phyloP scores from a whole-genome alignment of 2,888 invertebrate species.

The Vesta saturnalis region DNA sequence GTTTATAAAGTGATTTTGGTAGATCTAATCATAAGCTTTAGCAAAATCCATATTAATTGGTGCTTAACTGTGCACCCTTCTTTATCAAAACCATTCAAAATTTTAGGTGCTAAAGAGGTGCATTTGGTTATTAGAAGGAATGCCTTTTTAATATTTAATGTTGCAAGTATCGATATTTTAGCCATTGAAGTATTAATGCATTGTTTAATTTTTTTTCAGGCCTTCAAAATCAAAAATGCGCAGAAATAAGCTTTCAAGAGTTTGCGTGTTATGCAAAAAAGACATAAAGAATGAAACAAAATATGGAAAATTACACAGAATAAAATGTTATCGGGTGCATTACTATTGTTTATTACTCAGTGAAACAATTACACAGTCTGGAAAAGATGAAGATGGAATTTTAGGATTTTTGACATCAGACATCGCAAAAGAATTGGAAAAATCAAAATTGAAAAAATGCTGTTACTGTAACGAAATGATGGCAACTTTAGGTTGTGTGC shows the following conservation, averaged over 20 bases:
- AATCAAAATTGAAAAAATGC: constrained; percentile 68
- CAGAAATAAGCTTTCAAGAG: not conserved
- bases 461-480: constrained; percentile 71
- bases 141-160: too few species aligned
- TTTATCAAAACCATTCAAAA: too few species aligned
- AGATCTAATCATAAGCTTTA: too few species aligned
- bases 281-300: constrained; percentile 65
- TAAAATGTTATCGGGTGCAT: constrained; percentile 71
- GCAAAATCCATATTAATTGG: too few species aligned
- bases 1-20: too few species aligned
- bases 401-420: constrained; percentile 77
- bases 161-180: too few species aligned
- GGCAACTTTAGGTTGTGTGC: constrained; percentile 80
- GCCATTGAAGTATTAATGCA: too few species aligned
- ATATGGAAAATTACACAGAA: constrained; percentile 67
- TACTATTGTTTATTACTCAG: constrained; percentile 79
- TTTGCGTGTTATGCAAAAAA: constrained; percentile 67
- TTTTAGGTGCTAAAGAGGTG: too few species aligned
- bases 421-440: constrained; percentile 71
- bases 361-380: constrained; percentile 75
- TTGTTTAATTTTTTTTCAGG: not conserved
- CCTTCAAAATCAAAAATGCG: not conserved
- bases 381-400: constrained; percentile 74
- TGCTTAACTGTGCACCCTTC: too few species aligned
- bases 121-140: too few species aligned